Conservation (phyloP, 2,113 vertebrate genomes). For the Pteronura brasiliensis region DNA sequence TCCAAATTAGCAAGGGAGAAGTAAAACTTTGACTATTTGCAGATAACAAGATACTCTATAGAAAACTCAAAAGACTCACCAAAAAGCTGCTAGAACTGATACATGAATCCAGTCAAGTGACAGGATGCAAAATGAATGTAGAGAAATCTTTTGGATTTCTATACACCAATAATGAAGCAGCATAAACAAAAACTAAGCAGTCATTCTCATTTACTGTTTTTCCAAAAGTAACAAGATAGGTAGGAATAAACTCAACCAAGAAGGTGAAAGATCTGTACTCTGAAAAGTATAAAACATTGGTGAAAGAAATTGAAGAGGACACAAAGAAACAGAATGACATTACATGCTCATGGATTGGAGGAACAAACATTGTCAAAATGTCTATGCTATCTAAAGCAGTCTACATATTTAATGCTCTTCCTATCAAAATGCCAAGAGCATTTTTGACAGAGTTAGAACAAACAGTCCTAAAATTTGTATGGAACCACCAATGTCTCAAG, state of each 20-base stretch:
- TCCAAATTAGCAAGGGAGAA: neutral
- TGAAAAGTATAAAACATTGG: neutral
- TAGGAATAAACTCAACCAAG: neutral
- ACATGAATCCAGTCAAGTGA: neutral
- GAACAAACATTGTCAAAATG: neutral
- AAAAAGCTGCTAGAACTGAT: neutral
- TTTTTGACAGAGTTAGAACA: neutral
- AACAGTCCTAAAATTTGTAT: neutral
- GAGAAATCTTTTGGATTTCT: neutral
- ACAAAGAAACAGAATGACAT: neutral
- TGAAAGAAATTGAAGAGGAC: neutral
- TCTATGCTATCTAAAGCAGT: neutral
- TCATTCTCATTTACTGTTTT: neutral
- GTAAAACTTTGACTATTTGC: neutral
- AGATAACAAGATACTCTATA: neutral
- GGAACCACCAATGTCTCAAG: neutral
- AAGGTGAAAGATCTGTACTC: neutral
- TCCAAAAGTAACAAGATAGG: neutral
- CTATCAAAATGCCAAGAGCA: neutral
- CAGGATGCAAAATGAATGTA: neutral
- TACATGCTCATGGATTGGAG: neutral
- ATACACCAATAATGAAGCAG: neutral
- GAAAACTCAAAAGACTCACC: neutral
- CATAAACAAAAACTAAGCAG: neutral
- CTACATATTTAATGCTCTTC: neutral